Evolutionary conservation across 2,888 invertebrate species (phyloP).

Genomic region (Rhagonycha fulva): DNA sequence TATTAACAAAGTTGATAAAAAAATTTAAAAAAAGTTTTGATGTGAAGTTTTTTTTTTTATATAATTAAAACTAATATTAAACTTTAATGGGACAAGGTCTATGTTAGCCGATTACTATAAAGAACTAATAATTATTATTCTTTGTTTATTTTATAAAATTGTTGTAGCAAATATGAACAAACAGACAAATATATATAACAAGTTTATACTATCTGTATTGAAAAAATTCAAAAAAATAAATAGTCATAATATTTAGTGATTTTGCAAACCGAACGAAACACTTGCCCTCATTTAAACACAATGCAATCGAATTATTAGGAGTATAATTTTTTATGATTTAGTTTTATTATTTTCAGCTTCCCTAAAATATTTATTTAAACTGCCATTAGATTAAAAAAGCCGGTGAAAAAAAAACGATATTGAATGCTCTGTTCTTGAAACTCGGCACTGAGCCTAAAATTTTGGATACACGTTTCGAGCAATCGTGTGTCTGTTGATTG

Average conservation of each 20-base stretch:
- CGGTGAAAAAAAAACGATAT: slow-evolving; percentile 11
- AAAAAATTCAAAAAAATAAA: neutral
- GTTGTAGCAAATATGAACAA: slow-evolving; percentile 26
- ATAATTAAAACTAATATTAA: neutral
- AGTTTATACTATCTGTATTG: slow-evolving; percentile 6
- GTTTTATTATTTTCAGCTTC: slow-evolving; percentile 15
- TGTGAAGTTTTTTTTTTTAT: neutral
- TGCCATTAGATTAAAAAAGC: slow-evolving; percentile 7
- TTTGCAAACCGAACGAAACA: slow-evolving; percentile 29
- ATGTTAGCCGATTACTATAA: neutral
- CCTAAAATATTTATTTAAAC: slow-evolving; percentile 5
- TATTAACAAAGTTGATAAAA: neutral
- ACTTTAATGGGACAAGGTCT: neutral
- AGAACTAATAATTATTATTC: neutral
- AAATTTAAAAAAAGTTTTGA: neutral
- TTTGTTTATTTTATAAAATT: neutral
- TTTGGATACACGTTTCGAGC: slow-evolving; percentile 55
- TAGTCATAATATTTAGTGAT: slow-evolving; percentile 19
- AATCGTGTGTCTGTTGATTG: slow-evolving; percentile 55
- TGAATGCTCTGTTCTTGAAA: slow-evolving; percentile 51
- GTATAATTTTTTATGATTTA: slow-evolving; percentile 2
- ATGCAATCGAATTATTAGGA: slow-evolving; percentile 16
- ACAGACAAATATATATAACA: slow-evolving; percentile 13
- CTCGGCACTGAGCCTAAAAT: slow-evolving; percentile 52
- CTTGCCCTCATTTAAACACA: slow-evolving; percentile 26